A percentile compares a stretch with the other conserved stretches of the same genome.
These are phyloP conservation scores for Eudyptes chrysolophus DNA, from an alignment of 2,113 vertebrate species.

Conservation along the genomic window DNA sequence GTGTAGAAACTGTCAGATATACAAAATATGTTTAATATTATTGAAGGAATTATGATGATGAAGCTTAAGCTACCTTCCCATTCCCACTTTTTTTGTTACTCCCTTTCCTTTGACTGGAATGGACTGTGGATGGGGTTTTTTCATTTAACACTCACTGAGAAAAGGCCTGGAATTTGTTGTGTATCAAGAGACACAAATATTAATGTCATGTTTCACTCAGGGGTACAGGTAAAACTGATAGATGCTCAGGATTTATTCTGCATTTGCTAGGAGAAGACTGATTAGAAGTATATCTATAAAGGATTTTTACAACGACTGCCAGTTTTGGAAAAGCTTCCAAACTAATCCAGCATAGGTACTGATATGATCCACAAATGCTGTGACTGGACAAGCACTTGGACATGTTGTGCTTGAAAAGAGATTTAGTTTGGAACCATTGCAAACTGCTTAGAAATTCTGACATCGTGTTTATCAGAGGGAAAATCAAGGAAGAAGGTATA, in stretches of 20 bases:
- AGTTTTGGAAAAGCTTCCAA: not conserved
- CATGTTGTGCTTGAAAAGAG: not conserved
- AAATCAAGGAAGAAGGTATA: not conserved
- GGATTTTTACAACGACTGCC: not conserved
- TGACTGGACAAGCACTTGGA: not conserved
- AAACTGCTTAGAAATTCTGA: not conserved
- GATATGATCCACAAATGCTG: not conserved
- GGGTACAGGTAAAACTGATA: not conserved
- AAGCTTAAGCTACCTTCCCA: not conserved
- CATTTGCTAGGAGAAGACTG: not conserved
- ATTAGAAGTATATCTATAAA: not conserved
- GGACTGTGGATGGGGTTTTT: fast-evolving
- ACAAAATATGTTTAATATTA: not conserved
- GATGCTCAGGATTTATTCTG: not conserved
- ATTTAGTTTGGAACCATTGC: not conserved
- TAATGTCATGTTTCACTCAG: not conserved
- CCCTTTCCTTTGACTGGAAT: not conserved
- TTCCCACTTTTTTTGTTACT: not conserved
- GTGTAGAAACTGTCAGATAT: not conserved
- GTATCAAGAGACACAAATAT: not conserved
- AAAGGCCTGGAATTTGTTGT: not conserved
- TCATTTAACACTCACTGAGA: not conserved
- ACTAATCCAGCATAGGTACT: not conserved
- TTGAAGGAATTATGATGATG: not conserved
- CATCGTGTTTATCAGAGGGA: not conserved